Percentiles rank a stretch among this genome's conserved stretches.
Evolutionary conservation across 2,113 vertebrate species (phyloP).

Genomic region (Pygoscelis antarcticus): DNA sequence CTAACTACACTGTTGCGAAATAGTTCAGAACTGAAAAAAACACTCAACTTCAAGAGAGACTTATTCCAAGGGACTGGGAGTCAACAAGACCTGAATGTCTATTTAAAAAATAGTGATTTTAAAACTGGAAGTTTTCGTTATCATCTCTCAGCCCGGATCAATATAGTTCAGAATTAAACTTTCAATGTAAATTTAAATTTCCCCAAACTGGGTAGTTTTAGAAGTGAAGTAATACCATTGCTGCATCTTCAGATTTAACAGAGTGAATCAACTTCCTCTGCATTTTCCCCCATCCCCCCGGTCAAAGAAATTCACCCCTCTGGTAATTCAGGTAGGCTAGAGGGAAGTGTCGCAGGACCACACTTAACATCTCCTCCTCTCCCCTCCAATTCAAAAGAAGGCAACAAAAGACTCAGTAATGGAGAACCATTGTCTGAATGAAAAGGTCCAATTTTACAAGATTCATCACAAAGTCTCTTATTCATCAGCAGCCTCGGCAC

Average conservation of each 20-base stretch:
- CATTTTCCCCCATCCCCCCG: no score
- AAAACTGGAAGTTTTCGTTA: background rate
- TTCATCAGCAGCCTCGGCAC: slow-evolving; percentile 12
- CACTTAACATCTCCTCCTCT: background rate
- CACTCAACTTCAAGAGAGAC: background rate
- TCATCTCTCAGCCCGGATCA: background rate
- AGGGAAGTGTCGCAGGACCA: background rate
- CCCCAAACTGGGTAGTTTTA: background rate
- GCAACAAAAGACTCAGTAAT: slow-evolving; percentile 28
- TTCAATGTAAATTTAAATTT: background rate
- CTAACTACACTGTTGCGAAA: background rate
- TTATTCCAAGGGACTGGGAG: background rate
- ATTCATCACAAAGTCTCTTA: slow-evolving; percentile 35
- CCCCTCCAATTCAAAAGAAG: background rate
- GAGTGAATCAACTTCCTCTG: background rate
- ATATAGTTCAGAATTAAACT: background rate
- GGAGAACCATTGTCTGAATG: background rate
- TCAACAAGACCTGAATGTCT: background rate
- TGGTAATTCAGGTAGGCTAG: background rate
- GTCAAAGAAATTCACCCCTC: no score
- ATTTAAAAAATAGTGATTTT: background rate
- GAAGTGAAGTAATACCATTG: background rate
- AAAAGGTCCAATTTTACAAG: slow-evolving; percentile 51
- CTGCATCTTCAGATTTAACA: background rate
- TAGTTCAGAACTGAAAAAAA: background rate